Base-by-base conservation (phyloP, 2,888 invertebrate genomes). In the Chymomyza fuscimana region DNA sequence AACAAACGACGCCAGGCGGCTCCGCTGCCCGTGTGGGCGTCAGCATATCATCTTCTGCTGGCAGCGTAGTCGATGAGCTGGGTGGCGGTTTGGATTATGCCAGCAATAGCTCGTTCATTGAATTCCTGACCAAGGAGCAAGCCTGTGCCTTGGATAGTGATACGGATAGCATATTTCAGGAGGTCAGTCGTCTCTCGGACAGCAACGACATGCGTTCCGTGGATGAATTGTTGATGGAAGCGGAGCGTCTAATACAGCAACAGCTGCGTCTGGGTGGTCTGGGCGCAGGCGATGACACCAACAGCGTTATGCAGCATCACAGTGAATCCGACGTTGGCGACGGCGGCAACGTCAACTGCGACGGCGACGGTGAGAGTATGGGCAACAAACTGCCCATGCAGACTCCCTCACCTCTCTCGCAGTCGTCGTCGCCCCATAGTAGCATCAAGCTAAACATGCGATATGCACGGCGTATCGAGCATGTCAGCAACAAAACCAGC, bases 141-240 rank as follows among this genome's bases (percentile, higher is more conserved):
- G 89, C 90, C 74, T 92, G 92, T 78, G 81, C 73, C 63, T 50
- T 75, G 4, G 89, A 91, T 51, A 93, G 94, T 63, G 95, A 95
- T 91, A 94, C 95, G 9, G 95, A 94, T 78, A 93, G 93, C 90
- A 94, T 95, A 89, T 94, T 95, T 79, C 94, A 93, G 83, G 95
- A 95, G 91, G 95, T 95, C 4, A 94, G 94, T 78, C 94, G 94
- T 74, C 89, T 94, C 59, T 92, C 94, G 50, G 92, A 91, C 73
- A 91, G 90, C 70, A 88, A 87, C 1, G 93, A 92, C 46, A 93
- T 93, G 70, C 92, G 93, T 56, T 93, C 93, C 87, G 93, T 94
- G 6, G 94, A 94, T 74, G 94, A 94, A 72, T 92, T 94, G 56
- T 91, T 94, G 78, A 92, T 92, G 74, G 94, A 94, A 82, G 94